Base-by-base conservation (phyloP, 1,140 invertebrate genomes). In the Dreissena polymorpha region DNA sequence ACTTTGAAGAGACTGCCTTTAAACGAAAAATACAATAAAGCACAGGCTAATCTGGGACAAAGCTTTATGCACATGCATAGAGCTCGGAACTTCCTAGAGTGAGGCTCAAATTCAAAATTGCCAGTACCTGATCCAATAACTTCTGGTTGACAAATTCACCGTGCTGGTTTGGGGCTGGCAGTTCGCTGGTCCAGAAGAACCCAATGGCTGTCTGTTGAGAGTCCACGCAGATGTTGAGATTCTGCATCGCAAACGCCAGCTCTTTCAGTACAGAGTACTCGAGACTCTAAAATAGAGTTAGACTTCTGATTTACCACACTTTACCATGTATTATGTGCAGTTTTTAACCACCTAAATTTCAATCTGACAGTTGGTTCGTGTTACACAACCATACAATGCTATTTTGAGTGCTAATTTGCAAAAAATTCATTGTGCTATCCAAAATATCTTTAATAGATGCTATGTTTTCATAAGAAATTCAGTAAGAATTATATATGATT, bases 251-350 rank as follows among this genome's bases (percentile, higher is more conserved):
- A 57, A 86, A 83, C 14, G 86, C 85, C 7, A 88, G 21, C 50
- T 90, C 88, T 55, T 87, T 85, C 81, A 90, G 57, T 14, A 85
- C 89, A 76, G 86, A 87, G 88, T 90, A 90, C 55, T 90, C 89
- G 21, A 87, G 25, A 64, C 86, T 90, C 89, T 90, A 86, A 60
- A 84, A 80, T 57, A 23, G 65, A 23, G 77, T 39, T 39, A 39
- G 39, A 39, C 8, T 39, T 39, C 39, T 39, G 39, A 39, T 39
- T 39, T 39, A 39, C 8, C 39, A n/a, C n/a, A n/a, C n/a, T n/a
- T n/a, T n/a, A n/a, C n/a, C n/a, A n/a, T n/a, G n/a, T n/a, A n/a
- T n/a, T n/a, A n/a, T n/a, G n/a, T n/a, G n/a, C n/a, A n/a, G n/a
- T n/a, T n/a, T n/a, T n/a, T n/a, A n/a, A n/a, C n/a, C n/a, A n/a